These are phyloP conservation scores for Torymus auratus DNA, from an alignment of 2,888 invertebrate genomes.

Conservation along the genomic window DNA sequence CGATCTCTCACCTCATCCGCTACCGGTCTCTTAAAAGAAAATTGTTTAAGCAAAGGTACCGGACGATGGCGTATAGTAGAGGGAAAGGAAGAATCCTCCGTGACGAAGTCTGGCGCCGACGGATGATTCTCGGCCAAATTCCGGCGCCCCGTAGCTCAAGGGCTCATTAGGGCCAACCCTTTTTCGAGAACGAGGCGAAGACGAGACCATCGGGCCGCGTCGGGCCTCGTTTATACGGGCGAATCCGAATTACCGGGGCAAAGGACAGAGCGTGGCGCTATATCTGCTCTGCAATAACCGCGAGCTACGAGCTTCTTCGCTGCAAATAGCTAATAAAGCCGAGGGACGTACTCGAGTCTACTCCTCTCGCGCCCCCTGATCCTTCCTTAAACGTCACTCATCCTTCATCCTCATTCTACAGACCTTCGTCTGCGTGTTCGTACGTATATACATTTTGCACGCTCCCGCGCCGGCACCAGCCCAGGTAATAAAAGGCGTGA, in stretches of 20 bases:
- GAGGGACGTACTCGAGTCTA: conserved; percentile 33
- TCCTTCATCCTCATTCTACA: conserved; percentile 49
- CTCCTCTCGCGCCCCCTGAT: conserved; percentile 20
- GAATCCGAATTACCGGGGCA: conserved; percentile 38
- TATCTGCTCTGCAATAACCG: conserved; percentile 51
- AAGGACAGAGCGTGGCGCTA: conserved; percentile 25
- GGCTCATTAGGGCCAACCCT: conserved; percentile 48
- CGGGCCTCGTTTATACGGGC: conserved; percentile 34
- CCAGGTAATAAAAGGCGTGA: conserved; percentile 53
- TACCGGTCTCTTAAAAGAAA: neutral
- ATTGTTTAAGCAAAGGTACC: conserved; percentile 14
- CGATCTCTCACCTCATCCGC: neutral
- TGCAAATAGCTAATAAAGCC: conserved; percentile 59
- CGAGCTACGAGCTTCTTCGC: conserved; percentile 57
- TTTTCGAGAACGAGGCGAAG: conserved; percentile 28
- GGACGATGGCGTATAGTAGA: neutral
- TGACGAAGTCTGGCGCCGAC: conserved; percentile 35
- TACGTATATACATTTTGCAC: conserved; percentile 15
- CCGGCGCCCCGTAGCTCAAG: conserved; percentile 21
- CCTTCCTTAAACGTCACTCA: conserved; percentile 54
- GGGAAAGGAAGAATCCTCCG: neutral
- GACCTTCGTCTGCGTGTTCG: neutral
- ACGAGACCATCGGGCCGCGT: neutral
- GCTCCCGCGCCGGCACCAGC: conserved; percentile 10
- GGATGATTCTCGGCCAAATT: conserved; percentile 20